Conservation (phyloP, 1,140 invertebrate species). For the Reticulitermes speratus region DNA sequence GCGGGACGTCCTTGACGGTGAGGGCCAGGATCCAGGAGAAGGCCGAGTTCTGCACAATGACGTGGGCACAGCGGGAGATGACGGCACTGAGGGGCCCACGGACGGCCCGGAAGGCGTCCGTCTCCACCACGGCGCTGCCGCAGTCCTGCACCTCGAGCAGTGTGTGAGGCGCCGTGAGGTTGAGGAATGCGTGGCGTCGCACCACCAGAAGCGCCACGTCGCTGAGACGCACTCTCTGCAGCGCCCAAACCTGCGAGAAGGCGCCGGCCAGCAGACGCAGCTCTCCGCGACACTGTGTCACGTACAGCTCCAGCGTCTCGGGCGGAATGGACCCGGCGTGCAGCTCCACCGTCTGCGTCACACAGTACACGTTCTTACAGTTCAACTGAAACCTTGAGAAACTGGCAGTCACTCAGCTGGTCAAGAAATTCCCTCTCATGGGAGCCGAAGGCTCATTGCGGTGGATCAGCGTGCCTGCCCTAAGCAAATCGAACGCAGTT, state of each 20-base stretch:
- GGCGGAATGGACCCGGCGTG: slow-evolving; percentile 52
- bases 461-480: neutral
- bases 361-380: slow-evolving; percentile 30
- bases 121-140: slow-evolving; percentile 26
- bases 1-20: slow-evolving; percentile 55
- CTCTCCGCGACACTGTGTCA: slow-evolving; percentile 54
- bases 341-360: slow-evolving; percentile 55
- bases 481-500: neutral
- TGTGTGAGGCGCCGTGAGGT: slow-evolving; percentile 52
- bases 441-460: neutral
- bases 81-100: slow-evolving; percentile 57
- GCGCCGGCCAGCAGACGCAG: slow-evolving; percentile 55
- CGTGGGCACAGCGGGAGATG: slow-evolving; percentile 55
- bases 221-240: slow-evolving; percentile 51
- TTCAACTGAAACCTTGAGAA: slow-evolving; percentile 34
- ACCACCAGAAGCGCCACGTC: slow-evolving; percentile 46
- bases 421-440: neutral
- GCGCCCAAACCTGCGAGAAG: slow-evolving; percentile 47
- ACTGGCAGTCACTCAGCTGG: too few relatives aligned
- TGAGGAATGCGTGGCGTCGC: slow-evolving; percentile 55
- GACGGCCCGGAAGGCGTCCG: slow-evolving; percentile 30
- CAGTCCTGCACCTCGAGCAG: slow-evolving; percentile 48
- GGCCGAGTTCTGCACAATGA: slow-evolving; percentile 58
- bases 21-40: slow-evolving; percentile 64
- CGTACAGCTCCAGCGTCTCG: slow-evolving; percentile 56